Evolutionary conservation across 1,140 invertebrate species (phyloP), one percentile per base, ranked within the genome.

Genomic region (Aphidius gifuensis): DNA sequence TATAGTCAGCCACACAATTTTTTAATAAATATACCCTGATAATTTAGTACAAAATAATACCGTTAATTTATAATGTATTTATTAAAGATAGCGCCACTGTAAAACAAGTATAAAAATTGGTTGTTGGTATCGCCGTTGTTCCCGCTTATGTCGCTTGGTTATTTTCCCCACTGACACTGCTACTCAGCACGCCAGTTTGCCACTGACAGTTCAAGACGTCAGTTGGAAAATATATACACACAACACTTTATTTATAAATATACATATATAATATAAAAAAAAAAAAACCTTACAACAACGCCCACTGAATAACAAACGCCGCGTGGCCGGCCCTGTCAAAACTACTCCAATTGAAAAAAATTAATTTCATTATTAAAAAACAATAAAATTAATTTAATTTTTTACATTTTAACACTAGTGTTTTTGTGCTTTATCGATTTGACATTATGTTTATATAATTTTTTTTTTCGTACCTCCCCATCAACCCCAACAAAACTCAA

Each of bases 181-280:
- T 57, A n/a, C 48, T 1, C 11, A 57, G 51, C 50, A 46, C 57
- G 62, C 61, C 65, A 66, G 65, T 66, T 45, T 62, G 62, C 65
- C 62, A 64, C 65, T 66, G 65, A 66, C 65, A 66, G 62, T 60
- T 32, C 65, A 60, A 66, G 65, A 66, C 62, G 65, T 66, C 65
- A 66, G 65, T 64, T 64, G 62, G 55, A 44, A 16, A n/a, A 39
- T 16, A 40, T 8, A 4, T 55, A n/a, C 4, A 42, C 11, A 6
- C 6, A 42, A 5, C 43, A 32, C 39, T n/a, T 53, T 4, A 39
- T 7, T 39, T 53, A 53, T 39, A 55, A 38, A 32, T 4, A 32
- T 4, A 32, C 23, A 32, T 32, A 38, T 9, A 51, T 51, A 38
- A 9, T 23, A 32, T 58, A 45, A 44, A 8, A 46, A 32, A 53